Evolutionary conservation across 2,888 invertebrate species (phyloP).

Genomic region (Athalia cordata): DNA sequence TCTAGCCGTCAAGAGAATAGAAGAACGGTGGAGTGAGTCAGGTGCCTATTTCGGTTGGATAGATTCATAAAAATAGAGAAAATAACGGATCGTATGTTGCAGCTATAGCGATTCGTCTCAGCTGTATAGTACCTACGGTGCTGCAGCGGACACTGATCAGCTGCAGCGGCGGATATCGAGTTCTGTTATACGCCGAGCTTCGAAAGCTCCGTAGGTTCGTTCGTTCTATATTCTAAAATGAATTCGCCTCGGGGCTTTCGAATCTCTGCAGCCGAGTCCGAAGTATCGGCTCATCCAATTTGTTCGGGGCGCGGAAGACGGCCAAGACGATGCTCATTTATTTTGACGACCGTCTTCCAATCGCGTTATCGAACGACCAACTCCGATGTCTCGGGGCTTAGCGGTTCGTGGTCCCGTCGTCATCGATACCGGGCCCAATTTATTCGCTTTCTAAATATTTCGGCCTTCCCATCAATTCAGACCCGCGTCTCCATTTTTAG

Average conservation of each 20-base stretch:
- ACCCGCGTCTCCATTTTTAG: constrained; percentile 59
- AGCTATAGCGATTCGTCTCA: neutral
- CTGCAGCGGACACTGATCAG: neutral
- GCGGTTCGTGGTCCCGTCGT: constrained; percentile 38
- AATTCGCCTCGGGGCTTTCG: constrained; percentile 49
- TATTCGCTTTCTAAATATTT: constrained; percentile 55
- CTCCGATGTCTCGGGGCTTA: constrained; percentile 48
- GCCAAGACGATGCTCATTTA: constrained; percentile 52
- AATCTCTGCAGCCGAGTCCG: constrained; percentile 8
- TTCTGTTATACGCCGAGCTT: neutral
- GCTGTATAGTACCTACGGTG: neutral
- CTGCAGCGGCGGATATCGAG: constrained; percentile 4
- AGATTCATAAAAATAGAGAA: neutral
- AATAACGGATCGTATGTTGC: neutral
- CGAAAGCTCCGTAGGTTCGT: constrained; percentile 2
- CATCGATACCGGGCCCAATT: constrained; percentile 56
- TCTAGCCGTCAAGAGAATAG: constrained; percentile 35
- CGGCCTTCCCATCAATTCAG: constrained; percentile 62
- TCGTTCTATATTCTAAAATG: constrained; percentile 35
- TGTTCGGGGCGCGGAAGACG: constrained; percentile 52
- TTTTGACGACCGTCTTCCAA: constrained; percentile 47
- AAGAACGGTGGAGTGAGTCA: constrained; percentile 27
- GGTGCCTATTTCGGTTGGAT: constrained; percentile 27
- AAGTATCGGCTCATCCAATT: constrained; percentile 58
- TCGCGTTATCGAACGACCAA: constrained; percentile 46